Percentiles rank a stretch among this genome's conserved stretches.
Conservation (phyloP, 2,888 invertebrate genomes). For the Caenorhabditis auriculariae region DNA sequence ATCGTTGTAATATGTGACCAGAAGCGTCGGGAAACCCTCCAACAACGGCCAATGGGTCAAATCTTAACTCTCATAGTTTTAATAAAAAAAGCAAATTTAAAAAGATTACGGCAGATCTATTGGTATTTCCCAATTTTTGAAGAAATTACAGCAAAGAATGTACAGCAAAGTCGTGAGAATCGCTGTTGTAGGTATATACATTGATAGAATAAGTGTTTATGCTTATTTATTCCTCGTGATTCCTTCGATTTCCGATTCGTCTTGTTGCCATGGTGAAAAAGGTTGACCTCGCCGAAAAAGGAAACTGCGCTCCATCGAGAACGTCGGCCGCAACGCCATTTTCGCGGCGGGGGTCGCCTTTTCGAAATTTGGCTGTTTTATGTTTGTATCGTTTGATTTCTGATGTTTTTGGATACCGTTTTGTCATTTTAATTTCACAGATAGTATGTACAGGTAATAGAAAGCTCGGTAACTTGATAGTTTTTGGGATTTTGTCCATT, state of each 20-base stretch:
- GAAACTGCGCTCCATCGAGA: slow-evolving; percentile 17
- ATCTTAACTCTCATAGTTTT: neutral
- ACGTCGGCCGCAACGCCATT: slow-evolving; percentile 5
- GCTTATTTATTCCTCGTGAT: neutral
- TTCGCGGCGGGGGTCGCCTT: slow-evolving; percentile 9
- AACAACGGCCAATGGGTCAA: slow-evolving; percentile 15
- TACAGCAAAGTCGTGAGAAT: slow-evolving; percentile 10
- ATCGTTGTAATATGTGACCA: slow-evolving; percentile 12
- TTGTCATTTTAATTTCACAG: too few relatives aligned
- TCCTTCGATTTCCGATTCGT: neutral
- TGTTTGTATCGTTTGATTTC: too few relatives aligned
- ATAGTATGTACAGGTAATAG: too few relatives aligned
- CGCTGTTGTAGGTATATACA: slow-evolving; percentile 9
- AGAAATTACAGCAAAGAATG: slow-evolving; percentile 7
- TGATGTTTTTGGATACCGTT: too few relatives aligned
- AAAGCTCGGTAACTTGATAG: too few relatives aligned
- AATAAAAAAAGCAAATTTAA: neutral
- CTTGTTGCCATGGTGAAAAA: slow-evolving; percentile 17
- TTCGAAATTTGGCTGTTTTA: slow-evolving; percentile 13
- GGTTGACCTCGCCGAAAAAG: neutral
- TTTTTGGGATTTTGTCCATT: too few relatives aligned
- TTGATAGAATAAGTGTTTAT: too few relatives aligned
- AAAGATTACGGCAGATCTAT: slow-evolving; percentile 1
- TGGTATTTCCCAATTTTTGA: slow-evolving; percentile 20
- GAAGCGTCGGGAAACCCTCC: slow-evolving; percentile 23